phyloP scores from a whole-genome alignment of 1,140 invertebrate species.

The Akabosia matsudoensis region DNA sequence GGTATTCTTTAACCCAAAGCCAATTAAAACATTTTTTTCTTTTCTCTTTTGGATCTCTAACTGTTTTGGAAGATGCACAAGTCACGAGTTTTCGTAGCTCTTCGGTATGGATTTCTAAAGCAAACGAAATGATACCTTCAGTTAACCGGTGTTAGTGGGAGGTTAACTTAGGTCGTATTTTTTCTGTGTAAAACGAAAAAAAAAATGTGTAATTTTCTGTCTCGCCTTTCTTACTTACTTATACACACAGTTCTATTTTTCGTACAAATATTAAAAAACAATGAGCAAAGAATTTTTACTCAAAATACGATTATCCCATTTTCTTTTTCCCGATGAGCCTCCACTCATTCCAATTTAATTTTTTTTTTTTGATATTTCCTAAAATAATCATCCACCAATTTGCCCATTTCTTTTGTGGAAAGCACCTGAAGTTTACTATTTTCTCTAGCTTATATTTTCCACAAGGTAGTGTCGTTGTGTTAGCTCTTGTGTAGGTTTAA shows the following conservation, averaged over 20 bases:
- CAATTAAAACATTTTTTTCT: neutral
- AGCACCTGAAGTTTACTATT: no score
- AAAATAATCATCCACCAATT: neutral
- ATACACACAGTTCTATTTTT: neutral
- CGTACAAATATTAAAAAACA: neutral
- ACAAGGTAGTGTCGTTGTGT: no score
- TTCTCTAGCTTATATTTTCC: no score
- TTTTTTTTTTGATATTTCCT: neutral
- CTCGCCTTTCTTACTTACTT: neutral
- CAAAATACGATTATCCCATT: neutral
- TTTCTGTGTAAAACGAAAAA: neutral
- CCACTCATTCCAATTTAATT: neutral
- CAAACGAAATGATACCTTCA: neutral
- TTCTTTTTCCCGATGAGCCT: neutral
- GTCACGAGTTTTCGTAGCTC: neutral
- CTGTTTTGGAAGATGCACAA: neutral
- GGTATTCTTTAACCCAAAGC: neutral
- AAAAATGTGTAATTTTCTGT: neutral
- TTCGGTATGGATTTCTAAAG: neutral
- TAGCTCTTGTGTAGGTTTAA: constrained; percentile 14
- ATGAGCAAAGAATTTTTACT: neutral
- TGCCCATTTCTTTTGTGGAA: no score
- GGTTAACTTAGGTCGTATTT: neutral
- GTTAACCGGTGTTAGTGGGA: constrained; percentile 3
- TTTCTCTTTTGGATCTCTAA: neutral